Evolutionary conservation across 2,113 vertebrate species (phyloP).

Genomic region (Synchiropus splendidus): DNA sequence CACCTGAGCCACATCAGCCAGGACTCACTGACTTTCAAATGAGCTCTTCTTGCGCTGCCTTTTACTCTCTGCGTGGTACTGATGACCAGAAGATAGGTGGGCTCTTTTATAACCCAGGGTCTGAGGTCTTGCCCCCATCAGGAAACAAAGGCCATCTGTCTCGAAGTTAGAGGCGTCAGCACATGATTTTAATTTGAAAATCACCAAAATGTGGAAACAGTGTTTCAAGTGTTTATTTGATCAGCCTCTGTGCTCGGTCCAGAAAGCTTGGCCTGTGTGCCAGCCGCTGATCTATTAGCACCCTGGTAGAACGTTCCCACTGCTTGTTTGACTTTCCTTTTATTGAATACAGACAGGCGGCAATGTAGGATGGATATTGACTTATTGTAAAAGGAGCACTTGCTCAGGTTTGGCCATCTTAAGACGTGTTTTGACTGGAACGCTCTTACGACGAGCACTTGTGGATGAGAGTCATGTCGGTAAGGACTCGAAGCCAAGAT

Average conservation of each 20-base stretch:
- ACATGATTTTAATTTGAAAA: slow-evolving; percentile 56
- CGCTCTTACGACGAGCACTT: slow-evolving; percentile 22
- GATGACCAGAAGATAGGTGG: too few species aligned
- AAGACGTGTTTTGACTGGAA: slow-evolving; percentile 47
- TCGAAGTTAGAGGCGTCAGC: slow-evolving; percentile 5
- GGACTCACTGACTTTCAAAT: too few species aligned
- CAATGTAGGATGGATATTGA: slow-evolving; percentile 18
- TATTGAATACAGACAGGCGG: slow-evolving; percentile 37
- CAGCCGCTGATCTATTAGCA: slow-evolving; percentile 48
- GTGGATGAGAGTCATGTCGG: slow-evolving; percentile 22
- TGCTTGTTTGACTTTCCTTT: slow-evolving; percentile 54
- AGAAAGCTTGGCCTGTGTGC: slow-evolving; percentile 22
- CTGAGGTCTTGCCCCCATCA: too few species aligned
- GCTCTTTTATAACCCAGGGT: too few species aligned
- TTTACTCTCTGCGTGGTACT: too few species aligned
- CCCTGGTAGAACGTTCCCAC: slow-evolving; percentile 33
- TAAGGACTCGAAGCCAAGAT: slow-evolving; percentile 20
- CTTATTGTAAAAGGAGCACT: slow-evolving; percentile 41
- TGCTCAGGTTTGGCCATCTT: slow-evolving; percentile 33
- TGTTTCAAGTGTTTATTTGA: slow-evolving; percentile 57
- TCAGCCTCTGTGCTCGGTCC: slow-evolving; percentile 24
- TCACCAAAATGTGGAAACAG: slow-evolving; percentile 61
- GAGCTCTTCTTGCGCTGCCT: too few species aligned
- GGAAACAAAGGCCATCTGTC: too few species aligned
- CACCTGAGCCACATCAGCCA: too few species aligned